These are phyloP conservation scores for Echinometra lucunter DNA, from an alignment of 53 echinoderm and acorn worm species.

Conservation along the genomic window DNA sequence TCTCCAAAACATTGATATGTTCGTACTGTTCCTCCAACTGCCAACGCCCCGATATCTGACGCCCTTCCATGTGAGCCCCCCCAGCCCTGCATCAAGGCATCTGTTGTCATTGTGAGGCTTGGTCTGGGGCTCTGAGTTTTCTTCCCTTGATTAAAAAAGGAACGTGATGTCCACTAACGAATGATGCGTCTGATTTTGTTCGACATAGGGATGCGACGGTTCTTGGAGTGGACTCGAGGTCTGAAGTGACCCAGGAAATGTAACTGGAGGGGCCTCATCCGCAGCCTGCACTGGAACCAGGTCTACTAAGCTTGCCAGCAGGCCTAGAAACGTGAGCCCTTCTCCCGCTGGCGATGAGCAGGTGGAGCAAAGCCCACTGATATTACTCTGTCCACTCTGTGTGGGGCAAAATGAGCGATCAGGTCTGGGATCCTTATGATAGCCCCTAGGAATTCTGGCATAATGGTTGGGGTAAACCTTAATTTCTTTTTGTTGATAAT, in stretches of 20 bases:
- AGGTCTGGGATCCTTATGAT: not conserved
- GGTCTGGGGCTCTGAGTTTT: not conserved
- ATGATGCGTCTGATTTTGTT: not conserved
- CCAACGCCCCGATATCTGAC: conserved; percentile 17
- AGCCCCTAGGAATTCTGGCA: conserved; percentile 26
- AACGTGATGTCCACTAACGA: not conserved
- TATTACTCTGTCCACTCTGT: not conserved
- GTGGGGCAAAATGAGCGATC: not conserved
- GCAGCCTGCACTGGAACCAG: conserved; percentile 24
- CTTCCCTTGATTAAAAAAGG: not conserved
- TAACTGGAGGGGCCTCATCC: conserved; percentile 60
- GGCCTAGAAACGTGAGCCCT: not conserved
- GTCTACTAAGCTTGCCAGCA: conserved; percentile 63
- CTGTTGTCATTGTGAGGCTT: not conserved
- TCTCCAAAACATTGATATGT: conserved; percentile 71
- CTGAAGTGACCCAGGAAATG: not conserved
- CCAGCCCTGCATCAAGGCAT: conserved; percentile 64
- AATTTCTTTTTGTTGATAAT: conserved; percentile 50
- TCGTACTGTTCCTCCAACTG: not conserved
- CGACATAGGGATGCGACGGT: not conserved
- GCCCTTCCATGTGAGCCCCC: not conserved
- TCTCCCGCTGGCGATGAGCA: not conserved
- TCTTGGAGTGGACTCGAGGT: not conserved
- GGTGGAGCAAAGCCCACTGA: not conserved
- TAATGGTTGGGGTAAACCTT: not conserved